Evolutionary conservation across 2,797 vertebrate genomes (phyloP).

Genomic region (Mormyrops attenuatus): DNA sequence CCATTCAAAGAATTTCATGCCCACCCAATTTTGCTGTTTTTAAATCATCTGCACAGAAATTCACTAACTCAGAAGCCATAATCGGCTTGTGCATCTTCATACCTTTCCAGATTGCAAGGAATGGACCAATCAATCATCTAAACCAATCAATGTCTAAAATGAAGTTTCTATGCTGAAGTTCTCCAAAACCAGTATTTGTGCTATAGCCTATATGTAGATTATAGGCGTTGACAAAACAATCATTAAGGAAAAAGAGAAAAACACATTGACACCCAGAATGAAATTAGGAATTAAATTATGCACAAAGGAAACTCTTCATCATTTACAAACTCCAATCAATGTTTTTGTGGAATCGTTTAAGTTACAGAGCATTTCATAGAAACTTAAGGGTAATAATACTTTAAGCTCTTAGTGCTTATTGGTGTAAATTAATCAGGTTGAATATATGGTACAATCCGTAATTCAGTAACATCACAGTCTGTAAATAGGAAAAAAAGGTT

Average conservation of each 20-base stretch:
- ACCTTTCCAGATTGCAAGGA: background rate
- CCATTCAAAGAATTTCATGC: background rate
- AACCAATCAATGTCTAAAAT: background rate
- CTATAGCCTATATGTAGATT: background rate
- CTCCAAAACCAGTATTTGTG: background rate
- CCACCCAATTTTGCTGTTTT: background rate
- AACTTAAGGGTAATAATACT: background rate
- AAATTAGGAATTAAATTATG: background rate
- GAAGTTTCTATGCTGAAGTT: background rate
- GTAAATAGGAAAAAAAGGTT: background rate
- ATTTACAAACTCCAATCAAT: background rate
- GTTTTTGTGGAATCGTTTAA: background rate
- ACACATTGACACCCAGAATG: background rate
- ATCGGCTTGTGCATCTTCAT: background rate
- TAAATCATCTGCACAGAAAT: background rate
- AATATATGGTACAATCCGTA: background rate
- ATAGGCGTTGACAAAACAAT: background rate
- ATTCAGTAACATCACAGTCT: background rate
- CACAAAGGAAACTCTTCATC: background rate
- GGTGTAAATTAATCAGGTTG: background rate
- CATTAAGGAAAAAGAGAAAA: background rate
- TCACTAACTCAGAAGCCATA: background rate
- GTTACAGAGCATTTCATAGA: slow-evolving; percentile 1
- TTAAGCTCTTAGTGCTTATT: background rate
- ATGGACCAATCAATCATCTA: background rate